phyloP scores from a whole-genome alignment of 2,113 vertebrate species.

The Ophiodon elongatus region DNA sequence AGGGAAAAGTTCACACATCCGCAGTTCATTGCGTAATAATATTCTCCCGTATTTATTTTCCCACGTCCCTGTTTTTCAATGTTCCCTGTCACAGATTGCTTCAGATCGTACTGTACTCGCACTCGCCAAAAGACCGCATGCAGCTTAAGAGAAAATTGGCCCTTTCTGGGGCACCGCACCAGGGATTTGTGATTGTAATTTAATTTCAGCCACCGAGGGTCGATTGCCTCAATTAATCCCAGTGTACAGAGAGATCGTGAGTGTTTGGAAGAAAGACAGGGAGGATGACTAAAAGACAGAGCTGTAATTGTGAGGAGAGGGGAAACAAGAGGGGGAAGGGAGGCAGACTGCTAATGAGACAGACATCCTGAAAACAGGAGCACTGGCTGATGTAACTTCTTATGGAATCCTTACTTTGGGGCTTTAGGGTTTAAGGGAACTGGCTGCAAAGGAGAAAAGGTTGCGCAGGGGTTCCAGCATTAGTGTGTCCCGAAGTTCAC shows the following conservation, averaged over 20 bases:
- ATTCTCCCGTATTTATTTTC: background rate
- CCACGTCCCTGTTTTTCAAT: background rate
- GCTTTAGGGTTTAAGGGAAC: constrained; percentile 30
- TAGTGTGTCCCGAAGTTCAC: constrained; percentile 23
- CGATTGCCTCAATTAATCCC: constrained; percentile 66
- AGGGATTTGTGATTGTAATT: constrained; percentile 64
- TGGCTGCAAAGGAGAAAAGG: constrained; percentile 5
- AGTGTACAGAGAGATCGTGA: constrained; percentile 66
- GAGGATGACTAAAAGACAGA: constrained; percentile 33
- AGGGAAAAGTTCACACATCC: constrained; percentile 1
- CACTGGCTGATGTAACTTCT: constrained; percentile 45
- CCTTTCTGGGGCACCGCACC: constrained; percentile 20
- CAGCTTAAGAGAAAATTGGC: constrained; percentile 24
- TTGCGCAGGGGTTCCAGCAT: constrained; percentile 8
- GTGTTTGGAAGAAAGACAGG: constrained; percentile 46
- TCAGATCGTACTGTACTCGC: constrained; percentile 35
- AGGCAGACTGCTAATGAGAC: constrained; percentile 57
- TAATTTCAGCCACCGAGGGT: constrained; percentile 60
- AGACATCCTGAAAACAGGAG: constrained; percentile 46
- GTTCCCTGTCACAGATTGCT: constrained; percentile 11
- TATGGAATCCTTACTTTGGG: constrained; percentile 36
- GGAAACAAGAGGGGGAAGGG: constrained; percentile 5
- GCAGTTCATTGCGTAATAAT: background rate
- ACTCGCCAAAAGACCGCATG: background rate
- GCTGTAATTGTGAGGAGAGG: constrained; percentile 47